These are phyloP conservation scores for Calcarius lapponicus DNA, from an alignment of 2,797 vertebrate genomes.

Conservation along the genomic window DNA sequence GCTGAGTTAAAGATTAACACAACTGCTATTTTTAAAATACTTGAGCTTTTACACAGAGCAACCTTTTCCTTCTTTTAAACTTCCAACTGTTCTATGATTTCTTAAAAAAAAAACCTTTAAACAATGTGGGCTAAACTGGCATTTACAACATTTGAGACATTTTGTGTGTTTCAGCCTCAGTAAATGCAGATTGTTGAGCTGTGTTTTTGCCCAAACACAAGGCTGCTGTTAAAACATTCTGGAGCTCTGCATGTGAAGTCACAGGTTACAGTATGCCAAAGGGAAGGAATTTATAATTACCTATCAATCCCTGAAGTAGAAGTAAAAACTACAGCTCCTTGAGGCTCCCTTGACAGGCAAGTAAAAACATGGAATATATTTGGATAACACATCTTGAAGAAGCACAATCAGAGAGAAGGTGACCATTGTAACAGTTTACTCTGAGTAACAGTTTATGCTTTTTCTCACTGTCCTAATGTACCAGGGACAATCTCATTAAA, in stretches of 20 bases:
- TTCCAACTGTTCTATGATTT: background rate
- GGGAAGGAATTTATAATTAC: background rate
- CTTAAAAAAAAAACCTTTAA: background rate
- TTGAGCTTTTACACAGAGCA: background rate
- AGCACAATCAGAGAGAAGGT: background rate
- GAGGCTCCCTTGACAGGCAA: background rate
- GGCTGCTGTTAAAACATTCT: background rate
- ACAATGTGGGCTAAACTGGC: background rate
- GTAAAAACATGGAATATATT: background rate
- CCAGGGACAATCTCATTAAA: background rate
- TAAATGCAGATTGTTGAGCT: background rate
- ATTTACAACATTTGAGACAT: background rate
- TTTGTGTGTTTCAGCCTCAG: background rate
- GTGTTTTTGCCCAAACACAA: background rate
- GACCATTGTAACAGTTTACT: background rate
- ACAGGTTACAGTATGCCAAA: background rate
- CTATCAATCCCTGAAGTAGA: background rate
- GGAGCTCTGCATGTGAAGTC: background rate
- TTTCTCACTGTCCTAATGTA: background rate
- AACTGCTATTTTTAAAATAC: background rate
- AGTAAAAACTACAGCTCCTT: background rate
- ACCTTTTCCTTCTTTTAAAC: background rate
- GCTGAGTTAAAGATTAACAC: background rate
- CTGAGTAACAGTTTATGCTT: background rate
- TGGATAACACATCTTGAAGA: background rate